phyloP scores from a whole-genome alignment of 2,888 invertebrate species.

The Lasioglossum marginatum region DNA sequence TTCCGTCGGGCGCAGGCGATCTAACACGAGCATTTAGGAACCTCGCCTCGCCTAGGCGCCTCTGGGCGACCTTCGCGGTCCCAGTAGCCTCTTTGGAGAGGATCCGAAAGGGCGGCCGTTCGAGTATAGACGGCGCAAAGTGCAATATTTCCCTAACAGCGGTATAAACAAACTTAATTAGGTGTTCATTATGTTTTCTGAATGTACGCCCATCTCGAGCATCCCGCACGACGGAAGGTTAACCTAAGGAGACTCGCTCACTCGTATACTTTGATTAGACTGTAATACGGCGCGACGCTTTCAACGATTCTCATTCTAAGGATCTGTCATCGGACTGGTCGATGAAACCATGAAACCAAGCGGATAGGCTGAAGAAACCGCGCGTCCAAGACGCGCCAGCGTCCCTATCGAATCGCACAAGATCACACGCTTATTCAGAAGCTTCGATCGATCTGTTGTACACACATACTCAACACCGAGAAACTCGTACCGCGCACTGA shows the following conservation, averaged over 20 bases:
- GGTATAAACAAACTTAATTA: no score
- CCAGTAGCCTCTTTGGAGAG: no score
- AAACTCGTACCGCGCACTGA: background rate
- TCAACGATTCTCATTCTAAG: background rate
- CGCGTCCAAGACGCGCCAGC: background rate
- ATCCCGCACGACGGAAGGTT: no score
- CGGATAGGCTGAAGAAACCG: background rate
- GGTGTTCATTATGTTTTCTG: no score
- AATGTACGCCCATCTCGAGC: no score
- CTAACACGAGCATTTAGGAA: no score
- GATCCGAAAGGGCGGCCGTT: no score
- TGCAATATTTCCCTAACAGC: no score
- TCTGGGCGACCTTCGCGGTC: no score
- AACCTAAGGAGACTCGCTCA: background rate
- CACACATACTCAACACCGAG: background rate
- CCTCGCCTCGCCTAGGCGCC: no score
- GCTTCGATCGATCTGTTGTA: constrained; percentile 30
- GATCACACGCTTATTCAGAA: constrained; percentile 35
- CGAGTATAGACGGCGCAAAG: no score
- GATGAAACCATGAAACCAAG: background rate
- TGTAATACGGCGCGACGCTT: background rate
- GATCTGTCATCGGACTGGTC: background rate
- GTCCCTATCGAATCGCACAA: constrained; percentile 58
- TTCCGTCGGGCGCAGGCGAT: no score
- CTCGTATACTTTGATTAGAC: background rate